Conservation (phyloP, 2,113 vertebrate genomes). For the Pica pica region DNA sequence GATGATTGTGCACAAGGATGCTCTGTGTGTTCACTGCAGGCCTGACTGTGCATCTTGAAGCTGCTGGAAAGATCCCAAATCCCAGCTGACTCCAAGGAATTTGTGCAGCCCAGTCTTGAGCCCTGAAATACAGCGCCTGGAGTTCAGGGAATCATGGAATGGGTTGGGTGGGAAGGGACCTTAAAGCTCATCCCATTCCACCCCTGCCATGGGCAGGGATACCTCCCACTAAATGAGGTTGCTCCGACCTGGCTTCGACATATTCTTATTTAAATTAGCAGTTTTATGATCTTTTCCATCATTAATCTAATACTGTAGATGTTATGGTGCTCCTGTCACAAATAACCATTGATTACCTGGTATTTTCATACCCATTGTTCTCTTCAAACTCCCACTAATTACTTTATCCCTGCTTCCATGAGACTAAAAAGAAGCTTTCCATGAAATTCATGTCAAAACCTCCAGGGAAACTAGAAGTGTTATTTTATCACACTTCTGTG, state of each 20-base stretch:
- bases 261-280: not conserved
- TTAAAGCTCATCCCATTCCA: not conserved
- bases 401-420: not conserved
- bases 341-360: not conserved
- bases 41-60: not conserved
- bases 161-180: not conserved
- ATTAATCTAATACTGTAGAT: not conserved
- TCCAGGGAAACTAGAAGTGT: not conserved
- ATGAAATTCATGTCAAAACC: not conserved
- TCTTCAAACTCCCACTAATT: not conserved
- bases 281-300: not conserved
- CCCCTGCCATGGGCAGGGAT: not conserved
- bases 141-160: not conserved
- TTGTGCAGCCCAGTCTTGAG: not conserved
- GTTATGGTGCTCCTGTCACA: not conserved
- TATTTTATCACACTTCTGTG: not conserved
- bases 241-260: not conserved
- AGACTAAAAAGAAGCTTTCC: not conserved
- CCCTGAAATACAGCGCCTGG: not conserved
- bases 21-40: not conserved
- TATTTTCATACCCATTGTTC: not conserved
- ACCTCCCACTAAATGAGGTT: not conserved
- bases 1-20: not conserved
- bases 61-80: not conserved
- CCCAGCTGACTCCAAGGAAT: not conserved